A percentile compares a stretch with the other conserved stretches of the same genome.
These are phyloP conservation scores for Yponomeuta malinellus DNA, from an alignment of 2,888 invertebrate species.

Conservation along the genomic window DNA sequence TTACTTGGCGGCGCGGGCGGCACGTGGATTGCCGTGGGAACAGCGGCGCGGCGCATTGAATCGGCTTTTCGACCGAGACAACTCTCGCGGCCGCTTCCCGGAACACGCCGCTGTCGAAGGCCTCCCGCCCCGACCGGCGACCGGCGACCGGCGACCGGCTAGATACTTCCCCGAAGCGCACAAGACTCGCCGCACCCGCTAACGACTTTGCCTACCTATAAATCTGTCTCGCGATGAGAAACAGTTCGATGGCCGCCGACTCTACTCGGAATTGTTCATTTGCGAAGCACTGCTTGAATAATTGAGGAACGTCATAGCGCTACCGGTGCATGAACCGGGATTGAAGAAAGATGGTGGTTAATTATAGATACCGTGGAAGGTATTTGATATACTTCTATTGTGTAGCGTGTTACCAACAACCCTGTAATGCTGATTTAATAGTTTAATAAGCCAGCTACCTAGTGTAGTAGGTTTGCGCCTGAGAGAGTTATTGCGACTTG, in stretches of 20 bases:
- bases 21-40: slow-evolving; percentile 16
- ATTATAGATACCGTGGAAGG: too few species aligned
- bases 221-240: slow-evolving; percentile 43
- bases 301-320: too few species aligned
- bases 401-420: too few species aligned
- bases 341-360: too few species aligned
- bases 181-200: slow-evolving; percentile 19
- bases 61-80: too few species aligned
- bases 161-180: neutral
- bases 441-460: too few species aligned
- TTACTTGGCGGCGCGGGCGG: slow-evolving; percentile 5
- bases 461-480: too few species aligned
- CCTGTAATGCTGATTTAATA: too few species aligned
- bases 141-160: neutral
- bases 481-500: too few species aligned
- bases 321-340: too few species aligned
- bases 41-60: slow-evolving; percentile 19
- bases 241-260: slow-evolving; percentile 35
- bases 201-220: slow-evolving; percentile 39
- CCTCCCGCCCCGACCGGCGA: neutral
- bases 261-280: neutral
- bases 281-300: neutral
- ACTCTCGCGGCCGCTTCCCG: slow-evolving; percentile 6
- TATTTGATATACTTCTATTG: too few species aligned
- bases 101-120: slow-evolving; percentile 3